phyloP scores from a whole-genome alignment of 2,888 invertebrate species.

The Xiphydria camelus region DNA sequence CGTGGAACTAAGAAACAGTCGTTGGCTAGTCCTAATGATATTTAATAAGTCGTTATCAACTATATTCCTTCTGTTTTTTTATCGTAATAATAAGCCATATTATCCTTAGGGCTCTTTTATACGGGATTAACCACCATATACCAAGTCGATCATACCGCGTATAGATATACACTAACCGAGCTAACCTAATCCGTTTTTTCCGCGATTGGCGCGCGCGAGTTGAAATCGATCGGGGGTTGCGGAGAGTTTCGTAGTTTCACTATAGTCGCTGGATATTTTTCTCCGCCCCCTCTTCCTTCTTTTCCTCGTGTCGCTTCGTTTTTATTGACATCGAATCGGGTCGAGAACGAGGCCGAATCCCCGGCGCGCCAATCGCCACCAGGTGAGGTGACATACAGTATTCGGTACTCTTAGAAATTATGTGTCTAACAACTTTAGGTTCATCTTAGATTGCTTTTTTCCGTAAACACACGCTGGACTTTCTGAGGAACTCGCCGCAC shows the following conservation, averaged over 20 bases:
- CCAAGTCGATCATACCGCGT: constrained; percentile 30
- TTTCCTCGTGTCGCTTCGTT: neutral
- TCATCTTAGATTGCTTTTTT: constrained; percentile 55
- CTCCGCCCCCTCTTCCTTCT: neutral
- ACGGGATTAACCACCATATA: constrained; percentile 25
- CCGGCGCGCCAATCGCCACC: neutral
- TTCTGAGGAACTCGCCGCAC: constrained; percentile 26
- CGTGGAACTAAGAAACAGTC: constrained; percentile 38
- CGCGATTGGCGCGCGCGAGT: constrained; percentile 34
- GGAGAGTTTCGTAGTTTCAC: no score
- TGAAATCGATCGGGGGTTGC: no score
- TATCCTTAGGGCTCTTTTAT: constrained; percentile 18
- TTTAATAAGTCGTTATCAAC: constrained; percentile 46
- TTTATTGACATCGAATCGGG: no score
- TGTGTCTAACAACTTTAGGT: constrained; percentile 55
- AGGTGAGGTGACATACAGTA: constrained; percentile 45
- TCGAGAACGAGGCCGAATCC: neutral
- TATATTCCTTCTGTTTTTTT: constrained; percentile 32
- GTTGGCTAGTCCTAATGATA: constrained; percentile 52
- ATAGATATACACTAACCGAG: constrained; percentile 29
- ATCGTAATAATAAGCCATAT: constrained; percentile 28
- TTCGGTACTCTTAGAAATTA: constrained; percentile 52
- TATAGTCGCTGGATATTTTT: no score
- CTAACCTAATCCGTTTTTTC: constrained; percentile 31
- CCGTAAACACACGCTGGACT: constrained; percentile 50